Conservation (phyloP, 2,888 invertebrate species). For the Noctua fimbriata region DNA sequence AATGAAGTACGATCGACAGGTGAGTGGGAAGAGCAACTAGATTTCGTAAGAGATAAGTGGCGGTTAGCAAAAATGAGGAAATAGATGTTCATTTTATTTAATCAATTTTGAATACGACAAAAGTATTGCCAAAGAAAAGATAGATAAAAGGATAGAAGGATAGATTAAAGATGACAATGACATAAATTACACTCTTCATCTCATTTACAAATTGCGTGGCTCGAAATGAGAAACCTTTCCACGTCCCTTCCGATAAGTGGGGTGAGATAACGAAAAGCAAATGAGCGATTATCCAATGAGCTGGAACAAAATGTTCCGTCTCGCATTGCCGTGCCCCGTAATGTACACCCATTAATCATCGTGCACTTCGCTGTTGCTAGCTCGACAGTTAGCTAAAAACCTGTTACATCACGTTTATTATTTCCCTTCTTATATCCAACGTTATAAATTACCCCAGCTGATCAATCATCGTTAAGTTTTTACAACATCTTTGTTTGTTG, state of each 20-base stretch:
- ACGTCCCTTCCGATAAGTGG: constrained; percentile 74
- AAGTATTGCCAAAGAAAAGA: neutral
- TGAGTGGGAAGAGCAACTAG: constrained; percentile 74
- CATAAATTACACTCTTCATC: constrained; percentile 62
- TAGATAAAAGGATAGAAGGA: constrained; percentile 25
- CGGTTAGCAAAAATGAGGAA: neutral
- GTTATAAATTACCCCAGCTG: constrained; percentile 70
- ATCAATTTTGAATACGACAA: neutral
- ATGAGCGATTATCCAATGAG: constrained; percentile 80
- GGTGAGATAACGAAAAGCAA: constrained; percentile 77
- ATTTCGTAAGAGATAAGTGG: neutral
- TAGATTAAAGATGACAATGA: constrained; percentile 53
- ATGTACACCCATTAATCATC: constrained; percentile 84
- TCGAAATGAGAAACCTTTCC: constrained; percentile 69
- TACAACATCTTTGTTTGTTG: constrained; percentile 73
- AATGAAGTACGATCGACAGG: constrained; percentile 97
- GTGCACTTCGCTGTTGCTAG: constrained; percentile 64
- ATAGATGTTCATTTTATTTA: neutral
- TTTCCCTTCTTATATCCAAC: constrained; percentile 69
- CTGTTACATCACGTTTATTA: constrained; percentile 75
- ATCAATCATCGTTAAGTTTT: constrained; percentile 72
- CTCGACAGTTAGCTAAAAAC: constrained; percentile 74
- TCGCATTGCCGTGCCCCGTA: constrained; percentile 69
- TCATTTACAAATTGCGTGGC: constrained; percentile 64
- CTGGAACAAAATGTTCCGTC: constrained; percentile 78